A percentile compares a stretch with the other conserved stretches of the same genome.
Evolutionary conservation across 2,113 vertebrate genomes (phyloP).

Genomic region (Heterotilapia buettikoferi): DNA sequence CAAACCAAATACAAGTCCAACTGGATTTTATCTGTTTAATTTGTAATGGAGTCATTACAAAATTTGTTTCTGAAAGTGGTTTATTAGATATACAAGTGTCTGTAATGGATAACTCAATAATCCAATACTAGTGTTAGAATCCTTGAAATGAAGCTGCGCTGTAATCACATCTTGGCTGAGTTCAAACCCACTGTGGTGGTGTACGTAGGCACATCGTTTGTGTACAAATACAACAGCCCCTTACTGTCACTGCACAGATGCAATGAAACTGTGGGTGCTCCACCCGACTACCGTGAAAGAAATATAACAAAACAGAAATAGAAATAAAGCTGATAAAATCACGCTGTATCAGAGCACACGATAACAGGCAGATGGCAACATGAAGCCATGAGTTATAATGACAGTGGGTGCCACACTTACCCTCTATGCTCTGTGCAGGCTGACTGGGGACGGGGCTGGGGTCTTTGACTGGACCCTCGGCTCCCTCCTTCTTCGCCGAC

Average conservation of each 20-base stretch:
- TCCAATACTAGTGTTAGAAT: fast-evolving
- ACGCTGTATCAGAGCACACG: neutral
- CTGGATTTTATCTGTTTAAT: neutral
- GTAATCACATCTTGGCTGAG: neutral
- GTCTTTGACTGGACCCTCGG: constrained; percentile 23
- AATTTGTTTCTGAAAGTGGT: neutral
- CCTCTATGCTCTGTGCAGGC: constrained; percentile 69
- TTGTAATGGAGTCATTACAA: neutral
- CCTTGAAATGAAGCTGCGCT: neutral
- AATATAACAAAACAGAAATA: fast-evolving
- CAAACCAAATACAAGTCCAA: neutral
- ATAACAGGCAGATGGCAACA: neutral
- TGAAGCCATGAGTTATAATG: neutral
- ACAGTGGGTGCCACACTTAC: constrained; percentile 38
- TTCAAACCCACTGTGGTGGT: neutral
- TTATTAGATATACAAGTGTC: neutral
- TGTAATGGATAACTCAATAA: neutral
- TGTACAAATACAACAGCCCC: neutral
- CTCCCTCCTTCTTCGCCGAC: constrained; percentile 60
- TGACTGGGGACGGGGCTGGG: neutral
- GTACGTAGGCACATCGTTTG: neutral
- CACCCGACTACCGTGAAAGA: neutral
- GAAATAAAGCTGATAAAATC: neutral
- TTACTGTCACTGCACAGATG: neutral
- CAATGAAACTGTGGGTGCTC: neutral